Conservation (phyloP, 1,140 invertebrate species). For the Camponotus vicinus region DNA sequence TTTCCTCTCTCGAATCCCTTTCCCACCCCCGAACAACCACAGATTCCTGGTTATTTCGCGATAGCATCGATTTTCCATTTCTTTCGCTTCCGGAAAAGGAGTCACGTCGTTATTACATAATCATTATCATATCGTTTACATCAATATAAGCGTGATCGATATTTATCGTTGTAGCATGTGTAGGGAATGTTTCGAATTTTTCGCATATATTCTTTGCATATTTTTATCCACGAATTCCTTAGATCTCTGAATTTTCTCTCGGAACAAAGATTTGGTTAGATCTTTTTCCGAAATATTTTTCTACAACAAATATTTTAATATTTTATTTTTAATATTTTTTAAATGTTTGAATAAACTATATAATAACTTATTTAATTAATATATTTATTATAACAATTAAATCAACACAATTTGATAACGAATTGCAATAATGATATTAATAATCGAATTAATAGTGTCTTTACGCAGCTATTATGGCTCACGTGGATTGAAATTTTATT, state of each 20-base stretch:
- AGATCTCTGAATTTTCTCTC: neutral
- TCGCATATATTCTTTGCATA: too few species aligned
- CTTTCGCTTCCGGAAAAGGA: slow-evolving; percentile 22
- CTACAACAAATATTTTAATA: too few species aligned
- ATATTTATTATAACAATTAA: too few species aligned
- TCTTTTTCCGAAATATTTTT: neutral
- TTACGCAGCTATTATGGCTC: neutral
- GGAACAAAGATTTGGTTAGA: neutral
- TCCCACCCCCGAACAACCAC: neutral
- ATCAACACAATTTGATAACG: neutral
- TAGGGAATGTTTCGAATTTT: neutral
- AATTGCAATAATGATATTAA: neutral
- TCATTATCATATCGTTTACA: slow-evolving; percentile 28
- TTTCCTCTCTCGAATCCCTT: neutral
- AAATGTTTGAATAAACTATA: neutral
- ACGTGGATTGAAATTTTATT: neutral
- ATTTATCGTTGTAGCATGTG: neutral
- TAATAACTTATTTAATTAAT: neutral
- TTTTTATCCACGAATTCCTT: neutral
- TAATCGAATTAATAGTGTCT: neutral
- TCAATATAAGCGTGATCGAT: slow-evolving; percentile 14
- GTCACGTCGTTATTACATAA: slow-evolving; percentile 33
- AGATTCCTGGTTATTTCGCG: slow-evolving; percentile 32
- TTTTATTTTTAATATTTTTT: neutral
- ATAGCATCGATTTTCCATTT: slow-evolving; percentile 54